Conservation (phyloP, 2,113 vertebrate species). For the Penelope pileata region DNA sequence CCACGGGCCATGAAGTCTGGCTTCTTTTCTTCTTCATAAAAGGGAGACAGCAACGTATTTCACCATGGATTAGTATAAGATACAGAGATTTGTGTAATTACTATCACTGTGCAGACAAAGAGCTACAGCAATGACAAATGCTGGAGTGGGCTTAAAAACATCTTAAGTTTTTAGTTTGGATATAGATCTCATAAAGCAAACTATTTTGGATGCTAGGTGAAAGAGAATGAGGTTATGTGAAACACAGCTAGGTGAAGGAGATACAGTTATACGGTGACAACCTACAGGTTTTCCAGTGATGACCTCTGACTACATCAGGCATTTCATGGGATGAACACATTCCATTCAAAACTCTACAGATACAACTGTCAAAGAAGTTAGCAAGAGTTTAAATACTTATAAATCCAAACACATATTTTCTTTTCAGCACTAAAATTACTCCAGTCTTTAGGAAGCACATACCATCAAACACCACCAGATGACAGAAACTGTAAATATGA, state of each 20-base stretch:
- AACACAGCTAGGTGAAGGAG: neutral
- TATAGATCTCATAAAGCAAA: neutral
- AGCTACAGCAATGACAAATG: neutral
- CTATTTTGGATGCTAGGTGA: neutral
- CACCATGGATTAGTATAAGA: neutral
- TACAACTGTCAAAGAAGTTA: neutral
- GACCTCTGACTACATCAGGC: neutral
- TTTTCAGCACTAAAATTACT: neutral
- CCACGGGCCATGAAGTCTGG: neutral
- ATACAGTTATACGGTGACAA: neutral
- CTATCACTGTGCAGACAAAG: neutral
- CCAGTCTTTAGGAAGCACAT: neutral
- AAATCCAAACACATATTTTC: neutral
- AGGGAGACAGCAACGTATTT: neutral
- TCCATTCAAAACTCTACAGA: neutral
- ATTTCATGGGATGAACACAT: neutral
- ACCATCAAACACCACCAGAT: neutral
- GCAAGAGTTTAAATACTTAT: neutral
- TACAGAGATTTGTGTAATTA: neutral
- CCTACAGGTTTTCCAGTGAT: neutral
- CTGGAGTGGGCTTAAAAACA: neutral
- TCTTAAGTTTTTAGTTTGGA: neutral
- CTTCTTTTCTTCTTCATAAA: neutral
- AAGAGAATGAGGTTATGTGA: neutral
- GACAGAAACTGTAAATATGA: neutral